Base-by-base conservation (phyloP, 2,797 vertebrate species). In the Characodon lateralis region DNA sequence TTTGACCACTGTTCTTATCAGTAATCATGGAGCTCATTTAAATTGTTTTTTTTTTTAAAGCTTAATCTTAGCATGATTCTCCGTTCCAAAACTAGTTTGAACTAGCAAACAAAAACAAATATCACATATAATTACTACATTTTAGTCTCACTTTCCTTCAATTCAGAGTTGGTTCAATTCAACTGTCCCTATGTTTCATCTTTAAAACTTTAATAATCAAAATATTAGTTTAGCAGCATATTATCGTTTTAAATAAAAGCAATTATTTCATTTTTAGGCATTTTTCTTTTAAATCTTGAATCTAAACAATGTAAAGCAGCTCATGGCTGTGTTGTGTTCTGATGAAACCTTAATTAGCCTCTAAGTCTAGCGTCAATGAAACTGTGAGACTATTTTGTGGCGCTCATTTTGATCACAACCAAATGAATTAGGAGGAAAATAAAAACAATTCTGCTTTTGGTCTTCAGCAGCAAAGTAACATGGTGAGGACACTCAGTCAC, bases 401-500 rank as follows among this genome's bases (percentile, higher is more conserved):
- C 71, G 80, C 72, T 85, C 78, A 80, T 91, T 92, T 91, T 90
- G 82, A 91, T 91, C 82, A 80, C 61, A 76, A 89, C 80, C 87
- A 88, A 91, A 92, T 88, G 71, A 91, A 89, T 74, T 85, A 82
- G 69, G 66, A 16, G 16, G 1, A 35, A 28, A n/a, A 73, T 12
- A 50, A 2, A 26, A 66, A 75, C 65, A 74, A 51, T 59, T 66
- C 87, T 81, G 79, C 81, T 79, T 87, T 91, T 89, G 77, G 84
- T 87, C 83, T 91, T 86, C 84, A 89, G 83, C 89, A 87, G 84
- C 78, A 92, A 88, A 91, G 87, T 59, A 80, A 92, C 89, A 93
- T 91, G 89, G 91, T 94, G 93, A 88, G 92, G 93, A 92, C 89
- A 93, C 89, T 91, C 91, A 93, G 92, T 95, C 92, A 93, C 92